phyloP scores from a whole-genome alignment of 2,797 vertebrate genomes.

The Eremophila alpestris region DNA sequence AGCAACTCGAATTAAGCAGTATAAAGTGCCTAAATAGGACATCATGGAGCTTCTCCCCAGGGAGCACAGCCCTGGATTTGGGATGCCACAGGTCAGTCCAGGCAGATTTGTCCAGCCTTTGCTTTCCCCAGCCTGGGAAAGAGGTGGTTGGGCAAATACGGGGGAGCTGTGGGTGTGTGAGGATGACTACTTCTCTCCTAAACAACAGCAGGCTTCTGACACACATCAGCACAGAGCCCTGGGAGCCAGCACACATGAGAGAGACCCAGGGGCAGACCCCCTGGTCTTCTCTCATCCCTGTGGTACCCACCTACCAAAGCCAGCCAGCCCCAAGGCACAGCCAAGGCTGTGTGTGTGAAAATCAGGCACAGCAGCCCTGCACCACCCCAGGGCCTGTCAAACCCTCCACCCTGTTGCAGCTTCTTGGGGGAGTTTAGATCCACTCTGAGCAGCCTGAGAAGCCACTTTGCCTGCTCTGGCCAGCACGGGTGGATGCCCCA shows the following conservation, averaged over 20 bases:
- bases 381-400: not conserved
- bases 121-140: not conserved
- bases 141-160: not conserved
- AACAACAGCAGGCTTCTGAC: not conserved
- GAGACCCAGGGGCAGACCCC: fast-evolving
- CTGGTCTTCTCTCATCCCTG: not conserved
- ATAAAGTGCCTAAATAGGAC: not conserved
- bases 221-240: not conserved
- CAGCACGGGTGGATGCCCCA: fast-evolving
- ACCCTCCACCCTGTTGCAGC: not conserved
- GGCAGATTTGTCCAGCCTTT: not conserved
- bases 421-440: not conserved
- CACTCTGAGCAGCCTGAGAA: not conserved
- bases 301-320: not conserved
- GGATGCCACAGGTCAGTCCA: not conserved
- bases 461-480: not conserved
- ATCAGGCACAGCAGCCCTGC: not conserved
- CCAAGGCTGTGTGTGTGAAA: not conserved
- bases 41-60: not conserved
- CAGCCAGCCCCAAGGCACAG: not conserved
- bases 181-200: not conserved
- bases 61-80: not conserved
- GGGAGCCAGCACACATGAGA: not conserved
- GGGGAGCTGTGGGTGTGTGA: fast-evolving
- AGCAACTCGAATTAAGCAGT: not conserved